Percentiles rank a stretch among this genome's conserved stretches.
These are phyloP conservation scores for Cinara cedri DNA, from an alignment of 2,888 invertebrate species.

Conservation along the genomic window DNA sequence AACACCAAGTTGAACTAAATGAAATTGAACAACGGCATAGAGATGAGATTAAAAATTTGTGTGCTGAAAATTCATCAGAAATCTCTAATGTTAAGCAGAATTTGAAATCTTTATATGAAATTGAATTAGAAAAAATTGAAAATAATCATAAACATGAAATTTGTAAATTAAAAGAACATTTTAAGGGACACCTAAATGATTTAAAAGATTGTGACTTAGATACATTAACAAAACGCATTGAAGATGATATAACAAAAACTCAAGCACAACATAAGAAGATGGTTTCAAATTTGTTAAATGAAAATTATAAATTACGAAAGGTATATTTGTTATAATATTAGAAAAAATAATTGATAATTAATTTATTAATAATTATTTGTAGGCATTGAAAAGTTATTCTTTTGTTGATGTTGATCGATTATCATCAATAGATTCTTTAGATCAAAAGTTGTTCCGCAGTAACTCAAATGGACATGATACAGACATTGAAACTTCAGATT, in stretches of 20 bases:
- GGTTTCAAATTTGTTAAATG: conserved; percentile 51
- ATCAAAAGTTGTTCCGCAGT: conserved; percentile 16
- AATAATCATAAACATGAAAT: conserved; percentile 34
- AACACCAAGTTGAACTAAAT: conserved; percentile 29
- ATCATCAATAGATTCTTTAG: conserved; percentile 41
- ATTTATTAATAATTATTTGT: neutral
- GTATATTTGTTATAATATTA: conserved; percentile 9
- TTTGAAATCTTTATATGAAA: conserved; percentile 26
- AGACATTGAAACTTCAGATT: conserved; percentile 52
- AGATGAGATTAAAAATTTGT: conserved; percentile 34
- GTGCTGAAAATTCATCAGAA: conserved; percentile 6
- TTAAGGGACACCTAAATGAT: conserved; percentile 29
- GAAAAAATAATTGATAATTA: neutral
- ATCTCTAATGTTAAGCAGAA: conserved; percentile 23
- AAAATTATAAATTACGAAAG: conserved; percentile 46
- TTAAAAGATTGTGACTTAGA: conserved; percentile 39
- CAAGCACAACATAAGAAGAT: conserved; percentile 52
- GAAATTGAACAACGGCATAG: conserved; percentile 31
- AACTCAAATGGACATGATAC: conserved; percentile 32
- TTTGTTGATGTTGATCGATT: conserved; percentile 38
- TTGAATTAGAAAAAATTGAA: conserved; percentile 35
- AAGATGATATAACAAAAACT: conserved; percentile 54
- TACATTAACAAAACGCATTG: conserved; percentile 45
- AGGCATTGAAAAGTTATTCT: conserved; percentile 43
- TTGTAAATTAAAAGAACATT: conserved; percentile 36